Conservation (phyloP, 2,888 invertebrate genomes). For the Ophioninae sp. region DNA sequence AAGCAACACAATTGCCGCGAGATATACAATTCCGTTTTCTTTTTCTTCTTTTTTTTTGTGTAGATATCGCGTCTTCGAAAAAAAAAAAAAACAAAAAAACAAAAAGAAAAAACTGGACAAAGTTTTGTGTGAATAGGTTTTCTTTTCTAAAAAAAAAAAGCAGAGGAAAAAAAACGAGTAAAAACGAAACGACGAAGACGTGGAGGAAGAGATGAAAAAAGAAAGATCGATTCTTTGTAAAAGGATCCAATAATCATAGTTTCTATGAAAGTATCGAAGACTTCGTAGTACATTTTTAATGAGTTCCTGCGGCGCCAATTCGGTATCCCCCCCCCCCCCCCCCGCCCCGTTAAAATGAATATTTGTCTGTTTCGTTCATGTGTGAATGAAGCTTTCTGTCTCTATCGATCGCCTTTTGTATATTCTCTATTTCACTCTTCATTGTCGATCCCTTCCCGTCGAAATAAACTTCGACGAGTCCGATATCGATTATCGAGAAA, state of each 20-base stretch:
- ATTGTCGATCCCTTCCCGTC: too few relatives aligned
- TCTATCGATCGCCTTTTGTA: too few relatives aligned
- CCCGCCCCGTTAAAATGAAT: slow-evolving; percentile 6
- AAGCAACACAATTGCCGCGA: slow-evolving; percentile 74
- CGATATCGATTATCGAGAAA: too few relatives aligned
- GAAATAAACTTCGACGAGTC: too few relatives aligned
- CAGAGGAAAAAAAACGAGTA: too few relatives aligned
- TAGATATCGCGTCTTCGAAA: slow-evolving; percentile 77
- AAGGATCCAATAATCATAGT: slow-evolving; percentile 82
- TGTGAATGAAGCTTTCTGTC: background rate
- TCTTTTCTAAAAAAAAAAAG: slow-evolving; percentile 77
- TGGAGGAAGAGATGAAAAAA: slow-evolving; percentile 62
- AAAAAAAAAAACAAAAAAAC: slow-evolving; percentile 62
- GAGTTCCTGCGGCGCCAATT: slow-evolving; percentile 41
- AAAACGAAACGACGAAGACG: slow-evolving; percentile 62
- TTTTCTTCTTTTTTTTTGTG: slow-evolving; percentile 70
- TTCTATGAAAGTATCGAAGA: slow-evolving; percentile 78
- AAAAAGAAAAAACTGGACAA: slow-evolving; percentile 72
- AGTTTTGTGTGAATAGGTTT: slow-evolving; percentile 81
- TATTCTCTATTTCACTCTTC: too few relatives aligned
- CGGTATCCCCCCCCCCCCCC: too few relatives aligned
- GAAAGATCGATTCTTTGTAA: slow-evolving; percentile 81
- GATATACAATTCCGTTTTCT: slow-evolving; percentile 76
- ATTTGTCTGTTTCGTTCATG: background rate
- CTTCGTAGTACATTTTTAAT: slow-evolving; percentile 59